Percentiles rank a stretch among this genome's conserved stretches.
Conservation (phyloP, 2,888 invertebrate species). For the Meloe dianella region DNA sequence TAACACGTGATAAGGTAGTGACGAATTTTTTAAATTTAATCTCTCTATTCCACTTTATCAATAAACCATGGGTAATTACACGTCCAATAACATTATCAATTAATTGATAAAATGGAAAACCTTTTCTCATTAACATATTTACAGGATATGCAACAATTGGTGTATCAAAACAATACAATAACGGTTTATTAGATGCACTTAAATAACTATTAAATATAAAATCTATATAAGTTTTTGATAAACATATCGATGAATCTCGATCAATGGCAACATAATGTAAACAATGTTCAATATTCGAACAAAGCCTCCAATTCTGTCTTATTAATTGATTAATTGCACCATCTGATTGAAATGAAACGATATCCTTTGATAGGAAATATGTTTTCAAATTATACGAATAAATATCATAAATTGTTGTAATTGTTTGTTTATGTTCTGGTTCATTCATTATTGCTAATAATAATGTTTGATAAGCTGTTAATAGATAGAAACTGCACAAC, state of each 20-base stretch:
- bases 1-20: neutral
- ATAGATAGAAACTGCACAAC: slow-evolving; percentile 34
- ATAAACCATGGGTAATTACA: neutral
- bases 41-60: neutral
- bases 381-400: slow-evolving; percentile 4
- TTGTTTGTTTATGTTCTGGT: slow-evolving; percentile 1
- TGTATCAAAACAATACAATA: slow-evolving; percentile 42
- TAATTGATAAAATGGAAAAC: slow-evolving; percentile 42
- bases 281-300: slow-evolving; percentile 16
- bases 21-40: neutral
- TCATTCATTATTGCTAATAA: slow-evolving; percentile 18
- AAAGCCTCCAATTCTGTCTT: slow-evolving; percentile 7
- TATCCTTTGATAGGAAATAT: neutral
- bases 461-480: slow-evolving; percentile 34
- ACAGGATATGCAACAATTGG: slow-evolving; percentile 46
- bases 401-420: slow-evolving; percentile 11
- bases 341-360: slow-evolving; percentile 4
- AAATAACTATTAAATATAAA: slow-evolving; percentile 41
- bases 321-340: slow-evolving; percentile 18
- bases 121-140: slow-evolving; percentile 47
- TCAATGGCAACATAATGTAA: slow-evolving; percentile 13
- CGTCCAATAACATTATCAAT: slow-evolving; percentile 40
- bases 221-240: slow-evolving; percentile 42
- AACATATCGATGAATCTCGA: slow-evolving; percentile 32
- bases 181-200: slow-evolving; percentile 37